A percentile compares a stretch with the other conserved stretches of the same genome.
Evolutionary conservation across 2,888 invertebrate genomes (phyloP).

Genomic region (Harmothoe impar): DNA sequence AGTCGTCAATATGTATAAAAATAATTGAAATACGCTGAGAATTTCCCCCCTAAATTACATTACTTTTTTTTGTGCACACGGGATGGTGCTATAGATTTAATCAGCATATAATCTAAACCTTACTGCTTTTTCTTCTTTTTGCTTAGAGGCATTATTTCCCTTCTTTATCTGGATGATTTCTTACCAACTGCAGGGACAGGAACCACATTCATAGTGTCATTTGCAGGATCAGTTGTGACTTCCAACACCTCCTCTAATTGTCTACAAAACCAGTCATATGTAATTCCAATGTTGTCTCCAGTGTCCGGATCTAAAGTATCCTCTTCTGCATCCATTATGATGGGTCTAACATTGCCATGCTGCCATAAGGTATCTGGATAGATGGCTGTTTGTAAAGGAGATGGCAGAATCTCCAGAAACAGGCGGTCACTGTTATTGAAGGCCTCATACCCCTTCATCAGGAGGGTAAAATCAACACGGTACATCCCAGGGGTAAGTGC

Average conservation of each 20-base stretch:
- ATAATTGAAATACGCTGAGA: no score
- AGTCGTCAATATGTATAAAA: not conserved
- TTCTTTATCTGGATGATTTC: not conserved
- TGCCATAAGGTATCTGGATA: not conserved
- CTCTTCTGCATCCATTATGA: not conserved
- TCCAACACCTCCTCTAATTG: not conserved
- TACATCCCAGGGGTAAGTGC: not conserved
- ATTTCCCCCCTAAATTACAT: no score
- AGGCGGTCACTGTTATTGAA: not conserved
- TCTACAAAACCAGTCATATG: not conserved
- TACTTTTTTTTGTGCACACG: no score
- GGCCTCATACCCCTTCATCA: not conserved
- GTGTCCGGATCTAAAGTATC: not conserved
- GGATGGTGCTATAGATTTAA: no score
- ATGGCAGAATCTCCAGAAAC: not conserved
- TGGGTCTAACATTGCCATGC: not conserved
- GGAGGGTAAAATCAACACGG: not conserved
- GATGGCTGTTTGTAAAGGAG: not conserved
- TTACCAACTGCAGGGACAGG: not conserved
- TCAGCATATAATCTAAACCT: no score
- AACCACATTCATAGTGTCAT: not conserved
- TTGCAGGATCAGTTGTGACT: not conserved
- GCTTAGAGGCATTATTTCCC: no score
- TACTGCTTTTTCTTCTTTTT: no score
- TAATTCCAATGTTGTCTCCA: not conserved